phyloP scores from a whole-genome alignment of 1,140 invertebrate genomes.

The Melanaphis sacchari region DNA sequence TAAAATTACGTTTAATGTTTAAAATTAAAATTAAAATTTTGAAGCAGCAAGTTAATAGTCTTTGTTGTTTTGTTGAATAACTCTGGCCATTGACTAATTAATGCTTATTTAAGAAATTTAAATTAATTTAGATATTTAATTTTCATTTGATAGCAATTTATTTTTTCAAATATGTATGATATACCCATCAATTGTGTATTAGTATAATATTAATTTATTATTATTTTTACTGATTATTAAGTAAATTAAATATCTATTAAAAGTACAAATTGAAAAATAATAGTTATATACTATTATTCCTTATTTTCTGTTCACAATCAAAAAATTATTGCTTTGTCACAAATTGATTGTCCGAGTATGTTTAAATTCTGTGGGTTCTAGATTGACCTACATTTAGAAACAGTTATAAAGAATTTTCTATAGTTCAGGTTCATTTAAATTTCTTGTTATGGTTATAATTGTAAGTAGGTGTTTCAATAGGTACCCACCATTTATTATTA shows the following conservation, averaged over 20 bases:
- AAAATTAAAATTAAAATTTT: not conserved
- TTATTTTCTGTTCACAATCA: not conserved
- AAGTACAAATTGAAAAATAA: not conserved
- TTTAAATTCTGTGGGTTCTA: not conserved
- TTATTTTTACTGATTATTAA: not conserved
- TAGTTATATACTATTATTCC: not conserved
- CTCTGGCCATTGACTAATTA: not conserved
- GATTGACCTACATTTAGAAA: not conserved
- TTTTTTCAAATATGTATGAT: not conserved
- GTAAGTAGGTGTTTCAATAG: not conserved
- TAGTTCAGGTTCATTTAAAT: not conserved
- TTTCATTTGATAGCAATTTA: not conserved
- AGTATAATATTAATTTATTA: not conserved
- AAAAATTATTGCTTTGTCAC: not conserved
- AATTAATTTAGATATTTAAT: constrained; percentile 6
- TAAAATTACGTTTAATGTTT: not conserved
- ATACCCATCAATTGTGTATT: not conserved
- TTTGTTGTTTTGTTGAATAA: not conserved
- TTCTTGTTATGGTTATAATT: not conserved
- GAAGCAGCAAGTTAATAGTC: not conserved
- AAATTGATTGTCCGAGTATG: not conserved
- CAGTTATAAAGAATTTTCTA: not conserved
- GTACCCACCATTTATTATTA: not conserved
- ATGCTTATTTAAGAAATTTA: not conserved
- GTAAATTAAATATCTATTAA: not conserved